These are phyloP conservation scores for Geotria australis DNA, from an alignment of 2,797 vertebrate genomes.

Conservation along the genomic window DNA sequence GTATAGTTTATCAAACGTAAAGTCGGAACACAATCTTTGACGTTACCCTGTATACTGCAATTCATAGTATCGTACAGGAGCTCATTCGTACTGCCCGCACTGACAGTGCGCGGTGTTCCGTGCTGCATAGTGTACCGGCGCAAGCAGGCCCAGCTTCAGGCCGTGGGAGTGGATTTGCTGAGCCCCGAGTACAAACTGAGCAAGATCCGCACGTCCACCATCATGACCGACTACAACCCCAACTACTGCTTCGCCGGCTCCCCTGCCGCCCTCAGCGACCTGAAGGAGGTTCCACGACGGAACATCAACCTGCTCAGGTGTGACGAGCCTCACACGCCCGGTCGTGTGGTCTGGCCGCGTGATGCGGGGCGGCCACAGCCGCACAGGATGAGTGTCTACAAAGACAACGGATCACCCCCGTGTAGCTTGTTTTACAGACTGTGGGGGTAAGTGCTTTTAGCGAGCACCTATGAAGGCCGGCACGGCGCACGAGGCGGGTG, in stretches of 20 bases:
- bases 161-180: constrained; percentile 87
- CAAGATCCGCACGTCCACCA: constrained; percentile 81
- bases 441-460: no score
- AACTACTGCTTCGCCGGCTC: constrained; percentile 98
- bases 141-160: constrained; percentile 88
- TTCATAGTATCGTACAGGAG: no score
- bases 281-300: constrained; percentile 78
- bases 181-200: constrained; percentile 94
- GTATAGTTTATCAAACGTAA: background rate
- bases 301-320: constrained; percentile 85
- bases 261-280: constrained; percentile 72
- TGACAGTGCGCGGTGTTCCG: background rate
- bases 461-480: no score
- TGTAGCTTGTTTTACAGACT: no score
- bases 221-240: constrained; percentile 98
- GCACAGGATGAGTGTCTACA: no score
- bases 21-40: background rate
- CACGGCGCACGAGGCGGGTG: no score
- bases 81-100: constrained; percentile 1
- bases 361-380: no score
- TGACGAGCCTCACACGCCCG: background rate
- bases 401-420: no score
- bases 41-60: no score
- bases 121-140: constrained; percentile 43
- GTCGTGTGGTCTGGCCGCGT: no score